phyloP scores from a whole-genome alignment of 2,888 invertebrate species.

The Hoplodrina ambigua region DNA sequence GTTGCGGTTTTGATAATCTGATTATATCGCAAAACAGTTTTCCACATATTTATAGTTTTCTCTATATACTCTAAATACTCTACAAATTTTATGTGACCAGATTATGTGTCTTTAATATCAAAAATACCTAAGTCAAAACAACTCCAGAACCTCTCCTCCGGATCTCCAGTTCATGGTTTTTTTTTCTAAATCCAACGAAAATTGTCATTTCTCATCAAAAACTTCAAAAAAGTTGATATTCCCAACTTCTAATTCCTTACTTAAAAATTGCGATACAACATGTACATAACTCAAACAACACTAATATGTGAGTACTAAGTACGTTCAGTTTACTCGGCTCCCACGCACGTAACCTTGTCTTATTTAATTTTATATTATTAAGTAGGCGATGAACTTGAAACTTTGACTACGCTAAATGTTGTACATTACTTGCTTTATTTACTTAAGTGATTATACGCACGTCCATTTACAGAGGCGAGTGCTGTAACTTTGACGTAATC shows the following conservation, averaged over 20 bases:
- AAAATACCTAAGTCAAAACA: no score
- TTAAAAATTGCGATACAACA: background rate
- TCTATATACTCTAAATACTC: background rate
- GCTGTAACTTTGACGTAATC: slow-evolving; percentile 47
- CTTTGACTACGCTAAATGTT: slow-evolving; percentile 40
- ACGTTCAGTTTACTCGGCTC: slow-evolving; percentile 38
- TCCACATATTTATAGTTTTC: slow-evolving; percentile 1
- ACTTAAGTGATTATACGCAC: slow-evolving; percentile 41
- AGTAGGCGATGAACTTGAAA: slow-evolving; percentile 63
- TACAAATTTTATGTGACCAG: background rate
- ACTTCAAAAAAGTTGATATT: background rate
- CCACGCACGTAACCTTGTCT: slow-evolving; percentile 51
- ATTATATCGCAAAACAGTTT: background rate
- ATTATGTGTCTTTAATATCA: no score
- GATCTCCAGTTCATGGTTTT: background rate
- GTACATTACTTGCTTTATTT: slow-evolving; percentile 46
- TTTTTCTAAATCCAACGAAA: background rate
- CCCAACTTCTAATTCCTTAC: background rate
- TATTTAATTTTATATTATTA: slow-evolving; percentile 59
- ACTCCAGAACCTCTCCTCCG: no score
- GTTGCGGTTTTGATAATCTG: slow-evolving; percentile 12
- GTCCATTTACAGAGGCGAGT: slow-evolving; percentile 31
- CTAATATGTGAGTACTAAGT: slow-evolving; percentile 28
- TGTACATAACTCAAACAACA: background rate
- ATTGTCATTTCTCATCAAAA: no score